Evolutionary conservation across 2,113 vertebrate species (phyloP).

Genomic region (Sinocyclocheilus anophthalmus): DNA sequence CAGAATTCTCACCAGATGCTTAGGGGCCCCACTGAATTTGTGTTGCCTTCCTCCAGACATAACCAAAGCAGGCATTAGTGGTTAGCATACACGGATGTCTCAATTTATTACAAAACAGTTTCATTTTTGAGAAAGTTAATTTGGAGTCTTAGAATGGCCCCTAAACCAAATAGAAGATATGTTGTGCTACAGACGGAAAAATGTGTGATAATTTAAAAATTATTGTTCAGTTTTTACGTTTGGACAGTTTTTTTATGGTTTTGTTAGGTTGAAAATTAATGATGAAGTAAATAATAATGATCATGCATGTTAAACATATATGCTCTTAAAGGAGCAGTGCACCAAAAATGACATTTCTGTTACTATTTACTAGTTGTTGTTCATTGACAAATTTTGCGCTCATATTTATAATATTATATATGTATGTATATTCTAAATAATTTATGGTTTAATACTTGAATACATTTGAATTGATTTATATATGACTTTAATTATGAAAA

Average conservation of each 20-base stretch:
- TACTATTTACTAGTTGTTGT: not conserved
- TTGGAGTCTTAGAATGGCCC: not conserved
- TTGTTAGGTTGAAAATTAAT: no score
- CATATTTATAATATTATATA: no score
- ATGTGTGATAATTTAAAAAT: not conserved
- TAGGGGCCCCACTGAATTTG: constrained; percentile 34
- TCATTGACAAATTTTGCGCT: not conserved
- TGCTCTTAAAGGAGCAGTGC: not conserved
- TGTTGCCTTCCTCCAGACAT: constrained; percentile 51
- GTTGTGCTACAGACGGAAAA: not conserved
- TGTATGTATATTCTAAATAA: no score
- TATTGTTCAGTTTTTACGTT: not conserved
- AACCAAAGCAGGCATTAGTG: constrained; percentile 20
- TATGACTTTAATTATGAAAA: not conserved
- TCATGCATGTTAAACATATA: not conserved
- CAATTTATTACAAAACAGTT: constrained; percentile 25
- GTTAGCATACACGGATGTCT: constrained; percentile 27
- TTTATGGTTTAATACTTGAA: not conserved
- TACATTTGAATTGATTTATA: not conserved
- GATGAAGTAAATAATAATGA: not conserved
- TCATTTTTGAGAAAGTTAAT: not conserved
- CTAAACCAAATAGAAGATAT: not conserved
- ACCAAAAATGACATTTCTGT: not conserved
- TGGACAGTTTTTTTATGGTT: not conserved
- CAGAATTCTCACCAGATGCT: constrained; percentile 29